Base-by-base conservation (phyloP, 2,797 vertebrate species). In the Notamacropus eugenii region DNA sequence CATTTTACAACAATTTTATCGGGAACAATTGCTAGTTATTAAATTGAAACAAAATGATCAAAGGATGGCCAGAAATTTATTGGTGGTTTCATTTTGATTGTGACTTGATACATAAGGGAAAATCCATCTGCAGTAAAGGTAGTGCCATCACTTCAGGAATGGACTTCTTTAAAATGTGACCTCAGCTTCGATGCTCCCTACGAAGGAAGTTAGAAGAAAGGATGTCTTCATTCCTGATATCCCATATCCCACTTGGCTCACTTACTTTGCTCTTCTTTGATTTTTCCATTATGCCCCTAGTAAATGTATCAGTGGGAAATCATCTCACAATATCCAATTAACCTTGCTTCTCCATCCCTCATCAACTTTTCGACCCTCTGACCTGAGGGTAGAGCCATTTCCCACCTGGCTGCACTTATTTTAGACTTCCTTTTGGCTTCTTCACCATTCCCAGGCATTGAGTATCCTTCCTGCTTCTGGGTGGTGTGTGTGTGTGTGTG, bases 11-110 rank as follows among this genome's bases (percentile, higher is more conserved):
- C 22, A 96, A 91, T 93, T 96, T 96, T 97, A 94, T 90, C n/a
- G 28, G 54, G 59, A 93, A 5, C 34, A 97, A 95, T 87, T 97
- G 40, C 95, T 90, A 97, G 22, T 27, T 24, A 93, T 94, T 97
- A 97, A 95, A 97, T 95, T 96, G 58, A 97, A 96, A 96, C 1
- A 67, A 90, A 95, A 93, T 94, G 52, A 97, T 97, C 95, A 97
- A 96, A 29, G 52, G 94, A 97, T 12, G n/a, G 67, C 54, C 95
- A 95, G 54, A 82, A 94, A 96, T 96, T 97, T 87, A 96, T 90
- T 97, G 97, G 96, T 97, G 27, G 27, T n/a, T 90, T 96, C 90
- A 91, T 94, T 96, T 96, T 96, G 93, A 95, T 95, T 92, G 90
- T 95, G 92, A 96, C n/a, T 67, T 92, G 54, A 59, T 95, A 93